These are phyloP conservation scores for Lepidochitona cinerea DNA, from an alignment of 2,888 invertebrate species.

Conservation along the genomic window DNA sequence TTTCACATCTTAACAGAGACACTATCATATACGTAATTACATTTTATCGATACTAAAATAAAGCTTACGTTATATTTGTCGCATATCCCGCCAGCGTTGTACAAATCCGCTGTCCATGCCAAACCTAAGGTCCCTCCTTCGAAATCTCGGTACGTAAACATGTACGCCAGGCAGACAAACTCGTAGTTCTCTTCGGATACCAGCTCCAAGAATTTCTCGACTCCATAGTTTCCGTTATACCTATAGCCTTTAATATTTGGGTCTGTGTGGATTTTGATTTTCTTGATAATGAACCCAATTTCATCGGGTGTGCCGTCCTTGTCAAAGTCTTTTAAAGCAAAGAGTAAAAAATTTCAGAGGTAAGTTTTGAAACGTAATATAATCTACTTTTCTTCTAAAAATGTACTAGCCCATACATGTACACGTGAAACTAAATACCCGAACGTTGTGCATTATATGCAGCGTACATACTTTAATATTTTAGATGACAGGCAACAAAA, in stretches of 20 bases:
- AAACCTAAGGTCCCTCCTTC: constrained; percentile 97
- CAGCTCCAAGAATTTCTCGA: constrained; percentile 57
- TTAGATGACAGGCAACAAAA: too few relatives aligned
- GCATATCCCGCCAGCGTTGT: constrained; percentile 90
- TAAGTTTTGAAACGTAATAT: too few relatives aligned
- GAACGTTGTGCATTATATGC: too few relatives aligned
- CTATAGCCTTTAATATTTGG: constrained; percentile 88
- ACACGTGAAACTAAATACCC: too few relatives aligned
- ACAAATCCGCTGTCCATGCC: constrained; percentile 96
- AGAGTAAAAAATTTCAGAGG: too few relatives aligned
- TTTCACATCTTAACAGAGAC: too few relatives aligned
- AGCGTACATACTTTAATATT: too few relatives aligned
- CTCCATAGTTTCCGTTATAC: constrained; percentile 72
- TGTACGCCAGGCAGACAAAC: constrained; percentile 97
- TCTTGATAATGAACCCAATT: constrained; percentile 95
- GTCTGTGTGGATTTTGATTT: constrained; percentile 94
- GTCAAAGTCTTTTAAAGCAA: constrained; percentile 84
- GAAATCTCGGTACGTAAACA: constrained; percentile 98
- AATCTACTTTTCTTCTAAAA: too few relatives aligned
- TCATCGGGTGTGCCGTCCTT: constrained; percentile 92
- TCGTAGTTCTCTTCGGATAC: constrained; percentile 96
- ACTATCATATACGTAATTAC: too few relatives aligned
- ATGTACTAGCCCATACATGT: too few relatives aligned
- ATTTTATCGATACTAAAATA: background rate
- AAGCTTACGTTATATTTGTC: constrained; percentile 80